A percentile compares a stretch with the other conserved stretches of the same genome.
phyloP scores from a whole-genome alignment of 2,113 vertebrate genomes.

The Haemorhous mexicanus region DNA sequence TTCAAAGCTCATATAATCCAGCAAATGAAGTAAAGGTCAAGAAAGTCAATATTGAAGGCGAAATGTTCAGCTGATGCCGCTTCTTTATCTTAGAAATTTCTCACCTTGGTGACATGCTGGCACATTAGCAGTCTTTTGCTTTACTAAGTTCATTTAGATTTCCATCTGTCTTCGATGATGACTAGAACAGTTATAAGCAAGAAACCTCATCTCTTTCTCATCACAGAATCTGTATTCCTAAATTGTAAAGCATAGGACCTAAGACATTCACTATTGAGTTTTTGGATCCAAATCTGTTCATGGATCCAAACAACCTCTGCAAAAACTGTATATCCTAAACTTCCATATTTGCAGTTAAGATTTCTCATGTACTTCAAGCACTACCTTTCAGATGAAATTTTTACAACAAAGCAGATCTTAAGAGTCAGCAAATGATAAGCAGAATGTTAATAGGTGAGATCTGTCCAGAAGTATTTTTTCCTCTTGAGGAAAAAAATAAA shows the following conservation, averaged over 20 bases:
- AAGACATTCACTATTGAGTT: fast-evolving
- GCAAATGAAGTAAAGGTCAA: neutral
- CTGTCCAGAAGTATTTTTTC: neutral
- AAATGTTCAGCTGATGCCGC: neutral
- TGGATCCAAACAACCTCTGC: neutral
- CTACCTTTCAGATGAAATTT: neutral
- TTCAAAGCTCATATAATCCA: neutral
- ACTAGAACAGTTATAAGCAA: neutral
- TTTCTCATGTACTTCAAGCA: neutral
- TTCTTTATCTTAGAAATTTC: neutral
- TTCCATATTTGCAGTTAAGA: neutral
- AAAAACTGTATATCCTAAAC: neutral
- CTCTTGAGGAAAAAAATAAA: neutral
- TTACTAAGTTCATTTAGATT: neutral
- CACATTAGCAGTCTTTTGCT: neutral
- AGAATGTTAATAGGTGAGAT: neutral
- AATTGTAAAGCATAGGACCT: neutral
- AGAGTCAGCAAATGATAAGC: neutral
- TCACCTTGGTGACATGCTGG: neutral
- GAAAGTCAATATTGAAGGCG: neutral
- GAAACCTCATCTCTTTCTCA: neutral
- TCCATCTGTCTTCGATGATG: neutral
- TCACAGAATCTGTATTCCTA: neutral
- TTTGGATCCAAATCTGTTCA: neutral
- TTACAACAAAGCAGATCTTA: neutral